Evolutionary conservation across 2,797 vertebrate species (phyloP).

Genomic region (Tachyglossus aculeatus): DNA sequence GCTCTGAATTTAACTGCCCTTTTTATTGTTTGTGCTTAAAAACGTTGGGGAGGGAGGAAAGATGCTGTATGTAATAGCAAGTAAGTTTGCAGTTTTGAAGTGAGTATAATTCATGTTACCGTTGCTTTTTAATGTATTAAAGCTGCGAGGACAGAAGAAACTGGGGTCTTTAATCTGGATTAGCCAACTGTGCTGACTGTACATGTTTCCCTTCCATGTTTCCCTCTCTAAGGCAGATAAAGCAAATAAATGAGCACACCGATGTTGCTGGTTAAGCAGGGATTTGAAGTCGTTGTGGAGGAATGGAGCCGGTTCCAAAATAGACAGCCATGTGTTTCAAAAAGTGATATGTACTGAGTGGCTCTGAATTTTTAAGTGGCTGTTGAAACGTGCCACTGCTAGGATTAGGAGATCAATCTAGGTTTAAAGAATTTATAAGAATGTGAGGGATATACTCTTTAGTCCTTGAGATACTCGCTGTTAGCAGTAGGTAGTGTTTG

Average conservation of each 20-base stretch:
- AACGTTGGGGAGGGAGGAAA: rapidly evolving
- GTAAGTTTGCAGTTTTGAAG: not conserved
- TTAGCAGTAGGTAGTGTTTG: too few relatives aligned
- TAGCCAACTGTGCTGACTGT: slow-evolving; percentile 15
- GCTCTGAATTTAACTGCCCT: too few relatives aligned
- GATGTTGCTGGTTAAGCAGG: slow-evolving; percentile 24
- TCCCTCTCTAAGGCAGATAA: slow-evolving; percentile 26
- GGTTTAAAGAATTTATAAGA: slow-evolving; percentile 62
- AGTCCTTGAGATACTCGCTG: not conserved
- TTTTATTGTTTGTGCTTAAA: too few relatives aligned
- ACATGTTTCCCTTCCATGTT: slow-evolving; percentile 18
- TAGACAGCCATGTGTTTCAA: slow-evolving; percentile 43
- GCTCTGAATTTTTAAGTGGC: slow-evolving; percentile 53
- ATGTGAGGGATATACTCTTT: slow-evolving; percentile 57
- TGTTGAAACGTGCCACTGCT: slow-evolving; percentile 65
- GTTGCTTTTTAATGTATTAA: not conserved
- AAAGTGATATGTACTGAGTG: slow-evolving; percentile 34
- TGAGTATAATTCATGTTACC: not conserved
- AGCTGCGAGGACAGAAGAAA: not conserved
- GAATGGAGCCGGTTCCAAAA: slow-evolving; percentile 24
- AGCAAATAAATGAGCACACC: slow-evolving; percentile 21
- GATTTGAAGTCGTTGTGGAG: slow-evolving; percentile 11
- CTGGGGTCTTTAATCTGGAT: not conserved
- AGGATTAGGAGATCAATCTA: slow-evolving; percentile 61
- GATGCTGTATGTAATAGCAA: not conserved